Evolutionary conservation across 1,140 invertebrate species (phyloP).

Genomic region (Pseudomyrmex cubaensis): DNA sequence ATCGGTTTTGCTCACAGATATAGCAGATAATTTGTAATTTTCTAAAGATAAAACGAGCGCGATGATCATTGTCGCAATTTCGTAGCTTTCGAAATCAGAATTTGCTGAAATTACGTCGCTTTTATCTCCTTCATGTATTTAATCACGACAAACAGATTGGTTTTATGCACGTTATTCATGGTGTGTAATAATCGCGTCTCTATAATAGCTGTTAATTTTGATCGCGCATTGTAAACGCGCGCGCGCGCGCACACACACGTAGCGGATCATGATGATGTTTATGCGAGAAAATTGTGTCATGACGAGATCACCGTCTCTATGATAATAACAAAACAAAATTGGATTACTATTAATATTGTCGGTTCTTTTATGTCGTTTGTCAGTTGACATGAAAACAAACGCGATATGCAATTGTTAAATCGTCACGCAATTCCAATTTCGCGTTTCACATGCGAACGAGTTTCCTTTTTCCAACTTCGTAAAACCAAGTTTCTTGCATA

Average conservation of each 20-base stretch:
- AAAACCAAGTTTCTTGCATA: conserved; percentile 11
- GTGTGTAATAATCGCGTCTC: conserved; percentile 34
- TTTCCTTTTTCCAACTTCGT: conserved; percentile 8
- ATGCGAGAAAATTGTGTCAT: conserved; percentile 26
- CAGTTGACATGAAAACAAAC: conserved; percentile 1
- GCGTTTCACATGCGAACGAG: neutral
- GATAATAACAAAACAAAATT: conserved; percentile 26
- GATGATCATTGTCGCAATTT: conserved; percentile 11
- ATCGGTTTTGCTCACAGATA: neutral
- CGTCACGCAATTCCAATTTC: neutral
- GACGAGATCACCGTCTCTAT: neutral
- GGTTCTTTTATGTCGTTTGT: neutral
- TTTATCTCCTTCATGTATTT: neutral
- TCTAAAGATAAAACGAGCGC: conserved; percentile 4
- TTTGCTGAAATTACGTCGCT: conserved; percentile 17
- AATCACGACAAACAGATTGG: conserved; percentile 18
- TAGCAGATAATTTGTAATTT: conserved; percentile 22
- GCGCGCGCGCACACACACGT: no score
- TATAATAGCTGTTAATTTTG: conserved; percentile 43
- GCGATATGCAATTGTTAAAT: neutral
- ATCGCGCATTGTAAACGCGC: neutral
- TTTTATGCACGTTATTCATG: conserved; percentile 39
- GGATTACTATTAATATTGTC: conserved; percentile 41
- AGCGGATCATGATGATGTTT: conserved; percentile 25
- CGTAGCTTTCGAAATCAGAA: neutral